Evolutionary conservation across 1,140 invertebrate species (phyloP).

Genomic region (Brachionus plicatilis): DNA sequence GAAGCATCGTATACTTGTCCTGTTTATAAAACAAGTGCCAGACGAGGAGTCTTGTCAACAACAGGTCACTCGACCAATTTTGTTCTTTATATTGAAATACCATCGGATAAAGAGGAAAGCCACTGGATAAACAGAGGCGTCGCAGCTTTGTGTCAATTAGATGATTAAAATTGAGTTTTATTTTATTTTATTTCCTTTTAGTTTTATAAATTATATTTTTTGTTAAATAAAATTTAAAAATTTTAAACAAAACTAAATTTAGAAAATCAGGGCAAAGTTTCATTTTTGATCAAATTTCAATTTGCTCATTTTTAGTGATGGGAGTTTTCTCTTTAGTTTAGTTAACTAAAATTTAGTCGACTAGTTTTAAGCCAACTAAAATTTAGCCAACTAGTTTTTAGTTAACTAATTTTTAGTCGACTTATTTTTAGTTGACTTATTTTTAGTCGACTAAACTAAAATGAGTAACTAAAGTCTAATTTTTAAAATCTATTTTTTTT

Average conservation of each 20-base stretch:
- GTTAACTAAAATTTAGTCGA: too few relatives aligned
- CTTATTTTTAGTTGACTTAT: too few relatives aligned
- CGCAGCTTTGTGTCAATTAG: background rate
- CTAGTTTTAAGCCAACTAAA: too few relatives aligned
- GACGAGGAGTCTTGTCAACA: constrained; percentile 76
- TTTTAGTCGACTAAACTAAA: too few relatives aligned
- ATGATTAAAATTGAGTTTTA: background rate
- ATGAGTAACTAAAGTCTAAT: too few relatives aligned
- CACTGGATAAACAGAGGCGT: constrained; percentile 78
- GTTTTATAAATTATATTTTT: background rate
- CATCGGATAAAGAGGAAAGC: constrained; percentile 63
- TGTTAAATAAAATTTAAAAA: background rate
- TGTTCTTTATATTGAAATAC: constrained; percentile 72
- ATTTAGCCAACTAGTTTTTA: too few relatives aligned
- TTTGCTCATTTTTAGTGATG: too few relatives aligned
- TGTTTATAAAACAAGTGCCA: constrained; percentile 80
- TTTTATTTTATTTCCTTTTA: background rate
- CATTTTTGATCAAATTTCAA: too few relatives aligned
- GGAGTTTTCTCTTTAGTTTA: too few relatives aligned
- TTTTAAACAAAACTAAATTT: background rate
- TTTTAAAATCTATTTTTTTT: too few relatives aligned
- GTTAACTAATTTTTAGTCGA: too few relatives aligned
- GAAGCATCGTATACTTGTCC: constrained; percentile 69
- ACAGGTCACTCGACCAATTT: constrained; percentile 92
- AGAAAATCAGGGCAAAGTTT: too few relatives aligned